Conservation (phyloP, 2,113 vertebrate genomes). For the Mesembrinibis cayennensis region DNA sequence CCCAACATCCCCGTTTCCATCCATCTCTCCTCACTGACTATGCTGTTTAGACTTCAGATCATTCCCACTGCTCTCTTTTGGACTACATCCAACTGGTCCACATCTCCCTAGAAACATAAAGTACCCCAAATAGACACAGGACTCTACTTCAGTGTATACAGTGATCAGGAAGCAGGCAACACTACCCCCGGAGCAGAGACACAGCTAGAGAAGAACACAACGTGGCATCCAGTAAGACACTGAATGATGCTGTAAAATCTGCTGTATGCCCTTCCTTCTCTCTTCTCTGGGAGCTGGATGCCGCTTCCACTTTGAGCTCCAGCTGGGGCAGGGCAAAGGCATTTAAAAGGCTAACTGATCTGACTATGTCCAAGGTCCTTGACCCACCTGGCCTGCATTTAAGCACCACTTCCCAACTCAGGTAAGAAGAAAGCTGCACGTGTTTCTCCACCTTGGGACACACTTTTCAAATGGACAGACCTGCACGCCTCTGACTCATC, state of each 20-base stretch:
- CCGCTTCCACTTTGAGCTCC: background rate
- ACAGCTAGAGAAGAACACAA: background rate
- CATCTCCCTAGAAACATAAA: background rate
- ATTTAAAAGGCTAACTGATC: background rate
- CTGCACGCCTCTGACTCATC: constrained; percentile 38
- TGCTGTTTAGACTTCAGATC: background rate
- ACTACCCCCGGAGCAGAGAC: background rate
- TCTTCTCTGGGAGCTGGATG: background rate
- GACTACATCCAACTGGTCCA: background rate
- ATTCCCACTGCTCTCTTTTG: background rate
- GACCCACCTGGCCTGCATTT: background rate
- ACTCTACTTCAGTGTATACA: background rate
- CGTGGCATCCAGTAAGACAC: background rate
- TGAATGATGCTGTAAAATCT: background rate
- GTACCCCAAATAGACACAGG: background rate
- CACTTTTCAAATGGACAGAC: constrained; percentile 7
- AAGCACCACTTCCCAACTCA: background rate
- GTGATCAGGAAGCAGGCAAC: background rate
- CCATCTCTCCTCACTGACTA: background rate
- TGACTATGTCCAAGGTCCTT: background rate
- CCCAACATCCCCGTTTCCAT: background rate
- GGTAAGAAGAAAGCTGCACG: background rate
- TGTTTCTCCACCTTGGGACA: constrained; percentile 15
- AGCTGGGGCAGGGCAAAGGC: background rate
- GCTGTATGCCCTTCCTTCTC: background rate